These are phyloP conservation scores for Dendroctonus ponderosae DNA, from an alignment of 1,140 invertebrate species.

Conservation along the genomic window DNA sequence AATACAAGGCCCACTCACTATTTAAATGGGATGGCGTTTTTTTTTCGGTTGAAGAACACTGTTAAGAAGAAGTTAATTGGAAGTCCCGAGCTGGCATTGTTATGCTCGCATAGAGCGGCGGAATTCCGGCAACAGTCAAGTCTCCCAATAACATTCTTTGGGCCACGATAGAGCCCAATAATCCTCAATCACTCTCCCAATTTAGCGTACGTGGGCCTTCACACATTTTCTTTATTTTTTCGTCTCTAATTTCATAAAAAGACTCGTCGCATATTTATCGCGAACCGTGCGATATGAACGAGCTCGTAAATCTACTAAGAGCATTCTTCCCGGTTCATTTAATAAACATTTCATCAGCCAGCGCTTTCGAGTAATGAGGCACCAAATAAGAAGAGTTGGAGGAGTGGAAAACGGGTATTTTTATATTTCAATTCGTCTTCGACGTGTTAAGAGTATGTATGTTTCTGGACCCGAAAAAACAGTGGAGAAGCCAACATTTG, in stretches of 20 bases:
- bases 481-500: too few relatives aligned
- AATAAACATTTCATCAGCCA: constrained; percentile 26
- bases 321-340: constrained; percentile 23
- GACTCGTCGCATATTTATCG: constrained; percentile 15
- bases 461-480: too few relatives aligned
- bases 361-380: constrained; percentile 10
- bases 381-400: neutral
- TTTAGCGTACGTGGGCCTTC: neutral
- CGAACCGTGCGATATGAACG: constrained; percentile 13
- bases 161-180: neutral
- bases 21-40: too few relatives aligned
- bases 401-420: neutral
- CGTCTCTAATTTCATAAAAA: constrained; percentile 16
- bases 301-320: constrained; percentile 27
- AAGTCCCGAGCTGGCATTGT: too few relatives aligned
- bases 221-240: constrained; percentile 14
- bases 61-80: too few relatives aligned
- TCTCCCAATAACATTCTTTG: too few relatives aligned
- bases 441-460: too few relatives aligned
- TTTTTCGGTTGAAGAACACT: too few relatives aligned
- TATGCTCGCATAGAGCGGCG: too few relatives aligned
- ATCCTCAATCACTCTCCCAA: constrained; percentile 9
- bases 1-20: too few relatives aligned
- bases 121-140: too few relatives aligned
- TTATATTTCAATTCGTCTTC: neutral